Evolutionary conservation across 2,888 invertebrate genomes (phyloP).

Genomic region (Bembecia ichneumoniformis): DNA sequence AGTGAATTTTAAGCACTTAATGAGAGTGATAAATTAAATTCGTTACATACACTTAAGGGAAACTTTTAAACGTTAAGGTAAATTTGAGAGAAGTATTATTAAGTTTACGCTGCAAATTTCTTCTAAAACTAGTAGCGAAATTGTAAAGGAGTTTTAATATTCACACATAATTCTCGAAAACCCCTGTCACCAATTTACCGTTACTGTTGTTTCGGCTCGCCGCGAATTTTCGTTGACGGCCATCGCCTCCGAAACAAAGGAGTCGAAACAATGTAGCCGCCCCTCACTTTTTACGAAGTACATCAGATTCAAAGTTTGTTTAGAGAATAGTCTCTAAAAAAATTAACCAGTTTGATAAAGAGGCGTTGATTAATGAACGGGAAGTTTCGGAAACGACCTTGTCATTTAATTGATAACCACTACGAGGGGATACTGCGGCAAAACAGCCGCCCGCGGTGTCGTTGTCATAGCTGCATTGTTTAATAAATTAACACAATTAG

Average conservation of each 20-base stretch:
- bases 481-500: slow-evolving; percentile 9
- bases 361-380: slow-evolving; percentile 18
- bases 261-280: slow-evolving; percentile 20
- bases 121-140: not conserved
- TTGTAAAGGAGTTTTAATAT: not conserved
- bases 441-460: slow-evolving; percentile 4
- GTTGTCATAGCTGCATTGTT: slow-evolving; percentile 10
- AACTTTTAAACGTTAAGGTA: too few relatives aligned
- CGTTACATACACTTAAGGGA: too few relatives aligned
- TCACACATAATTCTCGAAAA: slow-evolving; percentile 1
- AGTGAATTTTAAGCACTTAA: too few relatives aligned
- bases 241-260: slow-evolving; percentile 27
- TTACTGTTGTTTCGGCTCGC: slow-evolving; percentile 17
- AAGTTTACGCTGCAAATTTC: too few relatives aligned
- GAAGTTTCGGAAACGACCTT: slow-evolving; percentile 4
- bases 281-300: slow-evolving; percentile 25
- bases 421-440: slow-evolving; percentile 8
- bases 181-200: slow-evolving; percentile 9
- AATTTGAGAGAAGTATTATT: too few relatives aligned
- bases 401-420: slow-evolving; percentile 13
- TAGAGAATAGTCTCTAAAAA: slow-evolving; percentile 9
- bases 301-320: slow-evolving; percentile 16
- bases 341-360: slow-evolving; percentile 8
- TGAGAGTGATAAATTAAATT: too few relatives aligned
- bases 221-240: slow-evolving; percentile 30